Percentiles rank a stretch among this genome's conserved stretches.
These are phyloP conservation scores for Scaptomyza flava DNA, from an alignment of 2,888 invertebrate species.

Conservation along the genomic window DNA sequence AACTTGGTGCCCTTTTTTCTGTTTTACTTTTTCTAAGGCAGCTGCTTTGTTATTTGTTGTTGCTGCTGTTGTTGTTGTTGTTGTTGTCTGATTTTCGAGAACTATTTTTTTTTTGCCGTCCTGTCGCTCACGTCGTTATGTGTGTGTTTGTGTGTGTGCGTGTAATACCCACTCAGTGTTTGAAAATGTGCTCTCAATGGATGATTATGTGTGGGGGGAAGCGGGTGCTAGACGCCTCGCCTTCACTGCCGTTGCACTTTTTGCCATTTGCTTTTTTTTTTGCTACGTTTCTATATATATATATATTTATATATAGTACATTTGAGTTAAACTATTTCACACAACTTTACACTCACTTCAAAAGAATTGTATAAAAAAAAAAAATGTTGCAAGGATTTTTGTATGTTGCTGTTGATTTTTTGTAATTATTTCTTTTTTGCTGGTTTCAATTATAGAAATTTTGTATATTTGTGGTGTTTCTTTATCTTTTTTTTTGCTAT, in stretches of 20 bases:
- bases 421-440: slow-evolving; percentile 5
- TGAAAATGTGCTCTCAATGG: slow-evolving; percentile 16
- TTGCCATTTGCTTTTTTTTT: slow-evolving; percentile 41
- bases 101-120: slow-evolving; percentile 21
- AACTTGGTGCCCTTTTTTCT: too few species aligned
- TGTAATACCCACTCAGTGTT: slow-evolving; percentile 32
- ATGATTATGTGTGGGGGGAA: slow-evolving; percentile 6
- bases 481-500: slow-evolving; percentile 15
- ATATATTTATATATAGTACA: background rate
- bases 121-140: slow-evolving; percentile 5
- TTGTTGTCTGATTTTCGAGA: slow-evolving; percentile 20
- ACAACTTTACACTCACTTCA: slow-evolving; percentile 53
- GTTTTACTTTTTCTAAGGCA: background rate
- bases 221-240: slow-evolving; percentile 60
- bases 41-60: slow-evolving; percentile 33
- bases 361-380: slow-evolving; percentile 59
- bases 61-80: slow-evolving; percentile 23
- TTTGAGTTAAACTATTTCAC: slow-evolving; percentile 19
- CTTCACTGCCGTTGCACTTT: slow-evolving; percentile 60
- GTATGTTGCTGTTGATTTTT: slow-evolving; percentile 3
- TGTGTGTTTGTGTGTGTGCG: slow-evolving; percentile 5
- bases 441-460: slow-evolving; percentile 15
- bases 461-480: slow-evolving; percentile 4
- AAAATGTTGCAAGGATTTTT: background rate
- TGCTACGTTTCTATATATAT: slow-evolving; percentile 4